Conservation (phyloP, 2,113 vertebrate genomes). For the Ochotona princeps region DNA sequence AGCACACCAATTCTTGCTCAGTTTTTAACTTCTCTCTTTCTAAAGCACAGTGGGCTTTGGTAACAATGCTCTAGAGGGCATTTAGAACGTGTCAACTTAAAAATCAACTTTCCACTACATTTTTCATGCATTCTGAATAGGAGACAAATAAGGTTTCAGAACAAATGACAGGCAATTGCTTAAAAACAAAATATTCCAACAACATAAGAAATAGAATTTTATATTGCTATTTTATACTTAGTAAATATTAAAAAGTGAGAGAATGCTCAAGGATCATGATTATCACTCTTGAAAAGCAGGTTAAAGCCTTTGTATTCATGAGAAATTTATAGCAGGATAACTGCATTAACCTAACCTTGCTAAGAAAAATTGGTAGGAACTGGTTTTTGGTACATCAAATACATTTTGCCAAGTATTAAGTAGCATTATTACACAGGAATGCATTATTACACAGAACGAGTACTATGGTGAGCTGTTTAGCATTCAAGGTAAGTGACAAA, state of each 20-base stretch:
- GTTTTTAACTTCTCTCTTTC: not conserved
- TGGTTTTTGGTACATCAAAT: not conserved
- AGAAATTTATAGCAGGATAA: constrained; percentile 2
- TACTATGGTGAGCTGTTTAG: not conserved
- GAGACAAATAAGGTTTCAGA: constrained; percentile 28
- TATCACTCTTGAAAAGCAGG: not conserved
- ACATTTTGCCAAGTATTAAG: constrained; percentile 13
- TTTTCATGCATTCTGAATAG: constrained; percentile 16
- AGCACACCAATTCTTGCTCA: not conserved
- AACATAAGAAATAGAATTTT: not conserved
- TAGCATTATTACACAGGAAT: constrained; percentile 4
- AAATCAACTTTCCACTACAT: not conserved
- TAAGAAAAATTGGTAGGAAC: constrained; percentile 31
- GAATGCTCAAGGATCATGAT: not conserved
- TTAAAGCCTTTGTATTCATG: constrained; percentile 41
- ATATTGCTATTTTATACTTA: not conserved
- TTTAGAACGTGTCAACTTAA: not conserved
- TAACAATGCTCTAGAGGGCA: not conserved
- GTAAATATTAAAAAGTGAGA: not conserved
- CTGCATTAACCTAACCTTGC: constrained; percentile 16
- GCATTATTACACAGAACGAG: constrained; percentile 21
- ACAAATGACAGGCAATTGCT: not conserved
- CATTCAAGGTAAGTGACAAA: constrained; percentile 38
- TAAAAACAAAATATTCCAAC: constrained; percentile 23
- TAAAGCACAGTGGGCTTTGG: not conserved